Evolutionary conservation across 2,797 vertebrate genomes (phyloP), one percentile per base, ranked within the genome.

Genomic region (Scleropages formosus): DNA sequence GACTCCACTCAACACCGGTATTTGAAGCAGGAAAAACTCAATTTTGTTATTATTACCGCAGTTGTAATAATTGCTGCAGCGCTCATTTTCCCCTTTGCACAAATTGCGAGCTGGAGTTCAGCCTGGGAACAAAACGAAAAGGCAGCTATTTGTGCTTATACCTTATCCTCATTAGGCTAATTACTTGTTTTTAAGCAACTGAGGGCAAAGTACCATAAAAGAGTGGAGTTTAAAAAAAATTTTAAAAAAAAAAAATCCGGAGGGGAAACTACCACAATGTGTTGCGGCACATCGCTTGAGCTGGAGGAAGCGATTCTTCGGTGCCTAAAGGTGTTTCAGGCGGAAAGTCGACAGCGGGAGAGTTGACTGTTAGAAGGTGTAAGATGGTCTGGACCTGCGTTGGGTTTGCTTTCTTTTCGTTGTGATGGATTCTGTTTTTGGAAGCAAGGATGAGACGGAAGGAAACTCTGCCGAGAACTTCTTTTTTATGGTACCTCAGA

Each of bases 131-230:
- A 13, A 67, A 44, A 24, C 62, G 62, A 59, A 74, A 67, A 68
- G 60, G 61, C 63, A 70, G 61, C 71, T 66, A 78, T 81, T 80
- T 80, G 64, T 61, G 72, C 12, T 49, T 15, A 26, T 61, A 61
- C 70, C 77, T 80, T 76, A 68, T 79, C 77, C 63, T 39, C 78
- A 81, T 82, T 79, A 78, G 18, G 64, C 44, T 75, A 76, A 80
- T 81, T 80, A 69, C 20, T 76, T 15, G 64, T 24, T 47, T 22
- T 67, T 66, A 75, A 56, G 46, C 49, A 13, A 16, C 64, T 22
- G 15, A 56, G 59, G 44, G 47, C 31, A 49, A 46, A 27, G 61
- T 49, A 31, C 22, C 8, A 13, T 20, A 44, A 26, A 26, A 64
- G 60, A 44, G 60, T 27, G 13, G 67, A 10, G 20, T 10, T 15